Conservation (phyloP, 1,140 invertebrate species). For the Drosophila elegans region DNA sequence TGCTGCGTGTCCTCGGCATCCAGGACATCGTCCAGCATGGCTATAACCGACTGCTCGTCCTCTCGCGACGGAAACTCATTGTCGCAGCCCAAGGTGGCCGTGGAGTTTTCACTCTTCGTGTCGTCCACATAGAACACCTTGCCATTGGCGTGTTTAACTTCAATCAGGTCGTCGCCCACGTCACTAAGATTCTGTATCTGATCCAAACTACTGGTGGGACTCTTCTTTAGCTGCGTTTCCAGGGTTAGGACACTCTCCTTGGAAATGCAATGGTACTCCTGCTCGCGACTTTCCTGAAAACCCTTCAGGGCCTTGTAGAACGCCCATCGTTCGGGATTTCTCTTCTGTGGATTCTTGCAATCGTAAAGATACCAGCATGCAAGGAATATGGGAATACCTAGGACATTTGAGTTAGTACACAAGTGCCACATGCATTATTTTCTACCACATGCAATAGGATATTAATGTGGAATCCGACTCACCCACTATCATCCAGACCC, state of each 20-base stretch:
- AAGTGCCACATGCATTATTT: constrained; percentile 57
- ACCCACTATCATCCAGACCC: constrained; percentile 89
- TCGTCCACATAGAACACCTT: constrained; percentile 79
- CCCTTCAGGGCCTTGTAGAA: constrained; percentile 49
- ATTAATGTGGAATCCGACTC: constrained; percentile 45
- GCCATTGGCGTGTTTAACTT: constrained; percentile 72
- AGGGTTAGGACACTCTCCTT: constrained; percentile 53
- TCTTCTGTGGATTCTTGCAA: constrained; percentile 60
- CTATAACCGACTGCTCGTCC: constrained; percentile 76
- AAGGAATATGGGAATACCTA: constrained; percentile 79
- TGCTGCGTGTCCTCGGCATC: constrained; percentile 65
- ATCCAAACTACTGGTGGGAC: constrained; percentile 58
- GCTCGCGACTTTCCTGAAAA: constrained; percentile 3
- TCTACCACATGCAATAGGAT: constrained; percentile 56
- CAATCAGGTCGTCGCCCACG: constrained; percentile 64
- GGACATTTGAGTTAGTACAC: constrained; percentile 33
- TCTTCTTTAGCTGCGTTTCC: constrained; percentile 48
- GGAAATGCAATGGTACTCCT: constrained; percentile 29
- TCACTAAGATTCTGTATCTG: constrained; percentile 75
- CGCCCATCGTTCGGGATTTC: constrained; percentile 60
- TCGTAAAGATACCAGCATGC: constrained; percentile 81
- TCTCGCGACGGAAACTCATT: constrained; percentile 26
- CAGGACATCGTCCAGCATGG: constrained; percentile 78
- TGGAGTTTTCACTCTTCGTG: constrained; percentile 61
- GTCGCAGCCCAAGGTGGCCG: constrained; percentile 14